Evolutionary conservation across 2,888 invertebrate genomes (phyloP).

Genomic region (Oscheius myriophilus): DNA sequence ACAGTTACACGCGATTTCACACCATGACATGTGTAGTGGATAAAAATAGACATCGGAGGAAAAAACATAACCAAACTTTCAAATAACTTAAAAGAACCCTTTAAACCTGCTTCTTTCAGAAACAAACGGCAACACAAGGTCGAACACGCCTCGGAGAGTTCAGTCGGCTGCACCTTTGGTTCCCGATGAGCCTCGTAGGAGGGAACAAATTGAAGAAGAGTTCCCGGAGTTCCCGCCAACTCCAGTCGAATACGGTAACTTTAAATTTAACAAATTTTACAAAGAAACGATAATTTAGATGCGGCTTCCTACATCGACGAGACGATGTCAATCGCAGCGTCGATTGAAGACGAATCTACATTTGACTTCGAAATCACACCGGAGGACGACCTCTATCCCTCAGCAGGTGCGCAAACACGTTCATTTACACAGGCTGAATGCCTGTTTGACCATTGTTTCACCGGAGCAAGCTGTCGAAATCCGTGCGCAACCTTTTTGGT

Average conservation of each 20-base stretch:
- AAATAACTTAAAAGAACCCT: not conserved
- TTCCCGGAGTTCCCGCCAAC: slow-evolving; percentile 52
- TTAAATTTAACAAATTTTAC: not conserved
- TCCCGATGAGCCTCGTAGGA: not conserved
- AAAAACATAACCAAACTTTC: too few species aligned
- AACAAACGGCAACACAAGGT: slow-evolving; percentile 22
- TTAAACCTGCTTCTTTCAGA: slow-evolving; percentile 17
- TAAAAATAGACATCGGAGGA: too few species aligned
- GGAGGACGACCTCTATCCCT: slow-evolving; percentile 45
- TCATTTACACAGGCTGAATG: not conserved
- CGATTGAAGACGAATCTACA: slow-evolving; percentile 42
- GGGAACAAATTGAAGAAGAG: slow-evolving; percentile 26
- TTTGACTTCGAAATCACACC: slow-evolving; percentile 39
- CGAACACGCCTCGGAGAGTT: slow-evolving; percentile 31
- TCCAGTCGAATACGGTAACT: slow-evolving; percentile 33
- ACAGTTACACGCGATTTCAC: slow-evolving; percentile 17
- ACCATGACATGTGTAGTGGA: not conserved
- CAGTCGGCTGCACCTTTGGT: slow-evolving; percentile 6
- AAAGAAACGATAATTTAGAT: slow-evolving; percentile 22
- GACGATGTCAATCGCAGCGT: slow-evolving; percentile 41
- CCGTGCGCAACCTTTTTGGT: too few species aligned
- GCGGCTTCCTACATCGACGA: slow-evolving; percentile 38
- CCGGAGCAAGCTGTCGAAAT: too few species aligned
- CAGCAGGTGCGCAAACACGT: slow-evolving; percentile 31
- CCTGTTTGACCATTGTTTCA: too few species aligned